Percentiles rank a stretch among this genome's conserved stretches.
phyloP scores from a whole-genome alignment of 1,140 invertebrate genomes.

The Macrosteles quadrilineatus region DNA sequence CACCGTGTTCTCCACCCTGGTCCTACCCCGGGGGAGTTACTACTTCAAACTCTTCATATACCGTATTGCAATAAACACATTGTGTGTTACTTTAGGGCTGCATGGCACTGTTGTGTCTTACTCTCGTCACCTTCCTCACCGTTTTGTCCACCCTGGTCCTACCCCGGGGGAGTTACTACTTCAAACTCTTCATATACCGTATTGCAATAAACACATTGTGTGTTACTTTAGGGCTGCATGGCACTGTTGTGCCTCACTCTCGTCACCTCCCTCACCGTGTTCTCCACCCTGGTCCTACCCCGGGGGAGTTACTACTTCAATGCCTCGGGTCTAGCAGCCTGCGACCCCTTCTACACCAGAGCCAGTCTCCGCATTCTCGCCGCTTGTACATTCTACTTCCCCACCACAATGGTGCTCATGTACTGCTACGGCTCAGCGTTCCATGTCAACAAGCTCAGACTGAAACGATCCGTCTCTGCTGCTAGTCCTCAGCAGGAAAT shows the following conservation, averaged over 20 bases:
- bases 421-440: constrained; percentile 87
- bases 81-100: constrained; percentile 68
- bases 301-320: constrained; percentile 84
- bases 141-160: constrained; percentile 77
- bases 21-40: constrained; percentile 76
- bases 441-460: constrained; percentile 76
- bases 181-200: constrained; percentile 66
- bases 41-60: constrained; percentile 73
- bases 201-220: no score
- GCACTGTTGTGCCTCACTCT: constrained; percentile 78
- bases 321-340: constrained; percentile 69
- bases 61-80: no score
- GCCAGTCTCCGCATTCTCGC: constrained; percentile 75
- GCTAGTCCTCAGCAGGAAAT: constrained; percentile 51
- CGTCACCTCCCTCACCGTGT: constrained; percentile 77
- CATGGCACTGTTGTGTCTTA: constrained; percentile 76
- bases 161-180: constrained; percentile 79
- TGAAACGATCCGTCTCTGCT: constrained; percentile 56
- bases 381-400: constrained; percentile 83
- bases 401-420: constrained; percentile 86
- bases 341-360: constrained; percentile 80
- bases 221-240: constrained; percentile 69
- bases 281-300: constrained; percentile 75
- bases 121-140: constrained; percentile 78
- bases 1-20: constrained; percentile 74